Evolutionary conservation across 2,113 vertebrate species (phyloP), one percentile per base, ranked within the genome.

Genomic region (Axis porcinus): DNA sequence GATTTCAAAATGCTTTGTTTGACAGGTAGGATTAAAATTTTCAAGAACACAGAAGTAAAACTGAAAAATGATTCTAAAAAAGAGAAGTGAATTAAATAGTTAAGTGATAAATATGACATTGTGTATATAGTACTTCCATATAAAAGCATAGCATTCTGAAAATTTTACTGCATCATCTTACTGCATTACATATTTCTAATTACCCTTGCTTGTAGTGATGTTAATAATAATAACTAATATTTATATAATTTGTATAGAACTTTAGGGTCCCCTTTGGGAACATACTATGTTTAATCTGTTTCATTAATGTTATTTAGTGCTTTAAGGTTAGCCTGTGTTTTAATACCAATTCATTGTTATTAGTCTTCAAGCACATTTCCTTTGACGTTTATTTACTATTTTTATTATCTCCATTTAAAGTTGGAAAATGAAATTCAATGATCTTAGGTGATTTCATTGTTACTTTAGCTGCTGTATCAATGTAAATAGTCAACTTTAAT

Each of bases 31-130:
- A 97, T 88, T 67, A 85, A 52, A 13, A 91, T 57, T 97, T 98
- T 97, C 79, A 36, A 57, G 88, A 98, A 96, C 90, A 88, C 19
- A 97, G 17, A 94, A 96, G 70, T 87, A 97, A 97, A 97, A 96
- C 40, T 97, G 84, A 97, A 55, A 91, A 90, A 55, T 89, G 81
- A 87, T 82, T 95, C 87, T 95, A 92, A 95, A 96, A 70, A 96
- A 96, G 74, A 94, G 57, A 97, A 92, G n/a, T 85, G 33, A 95
- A 97, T 97, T 98, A 97, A 94, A 82, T 96, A 45, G 90, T 93
- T 97, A 96, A 95, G 57, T 92, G 55, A 92, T 97, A 94, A 57
- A 58, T 90, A 76, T 70, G 50, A 60, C 45, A 43, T 86, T 92
- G 79, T 16, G 47, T 88, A 33, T 60, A 3, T 97, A 89, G 54